phyloP scores from a whole-genome alignment of 2,113 vertebrate species.

The Alligator mississippiensis region DNA sequence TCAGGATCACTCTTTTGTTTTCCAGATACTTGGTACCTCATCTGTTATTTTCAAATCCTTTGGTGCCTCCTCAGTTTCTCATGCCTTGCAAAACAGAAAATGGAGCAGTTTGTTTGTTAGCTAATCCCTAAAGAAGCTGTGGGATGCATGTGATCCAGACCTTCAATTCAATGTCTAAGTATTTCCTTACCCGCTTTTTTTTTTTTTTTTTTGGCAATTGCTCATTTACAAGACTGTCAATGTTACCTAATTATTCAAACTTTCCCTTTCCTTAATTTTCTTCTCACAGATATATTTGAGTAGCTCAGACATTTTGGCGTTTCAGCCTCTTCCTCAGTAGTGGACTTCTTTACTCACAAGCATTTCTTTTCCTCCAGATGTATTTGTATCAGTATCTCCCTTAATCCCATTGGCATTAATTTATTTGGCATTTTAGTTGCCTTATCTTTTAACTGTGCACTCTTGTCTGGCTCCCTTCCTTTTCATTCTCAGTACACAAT shows the following conservation, averaged over 20 bases:
- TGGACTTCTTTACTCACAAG: background rate
- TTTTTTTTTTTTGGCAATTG: background rate
- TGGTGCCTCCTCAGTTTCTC: background rate
- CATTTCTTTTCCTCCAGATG: constrained; percentile 28
- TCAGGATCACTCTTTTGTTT: background rate
- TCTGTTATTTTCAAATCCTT: background rate
- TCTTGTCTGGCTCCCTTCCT: constrained; percentile 36
- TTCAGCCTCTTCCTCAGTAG: constrained; percentile 1
- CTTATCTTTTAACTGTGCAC: constrained; percentile 47
- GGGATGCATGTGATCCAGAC: background rate
- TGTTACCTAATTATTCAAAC: background rate
- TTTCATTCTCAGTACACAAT: constrained; percentile 19
- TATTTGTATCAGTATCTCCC: background rate
- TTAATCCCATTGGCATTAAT: constrained; percentile 49
- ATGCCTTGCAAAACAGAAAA: background rate
- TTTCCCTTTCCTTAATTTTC: background rate
- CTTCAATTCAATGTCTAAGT: background rate
- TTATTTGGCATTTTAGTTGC: constrained; percentile 40
- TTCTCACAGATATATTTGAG: background rate
- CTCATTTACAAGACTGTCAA: background rate
- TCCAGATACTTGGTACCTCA: background rate
- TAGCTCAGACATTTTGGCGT: background rate
- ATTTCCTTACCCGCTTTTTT: constrained; percentile 10
- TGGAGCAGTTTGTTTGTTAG: background rate
- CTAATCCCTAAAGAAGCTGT: background rate